Evolutionary conservation across 2,113 vertebrate genomes (phyloP).

Genomic region (Heteronetta atricapilla): DNA sequence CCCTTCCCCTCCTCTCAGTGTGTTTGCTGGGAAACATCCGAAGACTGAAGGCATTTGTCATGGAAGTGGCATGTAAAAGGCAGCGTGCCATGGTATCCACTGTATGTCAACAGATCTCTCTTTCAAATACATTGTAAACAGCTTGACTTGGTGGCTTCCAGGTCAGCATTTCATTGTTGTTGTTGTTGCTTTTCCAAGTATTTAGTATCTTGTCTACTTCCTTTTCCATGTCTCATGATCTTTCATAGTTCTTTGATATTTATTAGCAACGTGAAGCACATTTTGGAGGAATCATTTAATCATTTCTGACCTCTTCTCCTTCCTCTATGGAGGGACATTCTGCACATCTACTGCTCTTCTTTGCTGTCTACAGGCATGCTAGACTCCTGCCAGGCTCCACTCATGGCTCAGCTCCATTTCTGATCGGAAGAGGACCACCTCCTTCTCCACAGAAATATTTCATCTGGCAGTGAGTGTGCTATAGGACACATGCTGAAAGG

Average conservation of each 20-base stretch:
- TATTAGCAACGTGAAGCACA: background rate
- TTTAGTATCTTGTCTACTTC: constrained; percentile 17
- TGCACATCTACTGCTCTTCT: background rate
- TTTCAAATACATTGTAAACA: background rate
- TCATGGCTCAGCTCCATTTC: background rate
- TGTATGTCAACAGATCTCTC: background rate
- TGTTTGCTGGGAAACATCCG: background rate
- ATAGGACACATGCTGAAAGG: accelerated
- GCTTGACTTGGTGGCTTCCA: background rate
- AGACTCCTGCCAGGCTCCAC: background rate
- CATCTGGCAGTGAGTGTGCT: background rate
- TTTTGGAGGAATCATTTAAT: background rate
- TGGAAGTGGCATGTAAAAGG: background rate
- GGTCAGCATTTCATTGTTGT: background rate
- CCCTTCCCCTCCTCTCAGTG: background rate
- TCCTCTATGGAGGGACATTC: background rate
- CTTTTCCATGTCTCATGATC: background rate
- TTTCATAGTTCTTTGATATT: background rate
- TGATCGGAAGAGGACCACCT: background rate
- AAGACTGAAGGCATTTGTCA: background rate
- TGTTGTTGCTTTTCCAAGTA: background rate
- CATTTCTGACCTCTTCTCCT: background rate
- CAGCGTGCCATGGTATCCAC: accelerated
- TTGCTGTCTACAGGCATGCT: background rate
- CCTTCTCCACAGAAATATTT: background rate